Base-by-base conservation (phyloP, 2,888 invertebrate species). In the Odontothrips loti region DNA sequence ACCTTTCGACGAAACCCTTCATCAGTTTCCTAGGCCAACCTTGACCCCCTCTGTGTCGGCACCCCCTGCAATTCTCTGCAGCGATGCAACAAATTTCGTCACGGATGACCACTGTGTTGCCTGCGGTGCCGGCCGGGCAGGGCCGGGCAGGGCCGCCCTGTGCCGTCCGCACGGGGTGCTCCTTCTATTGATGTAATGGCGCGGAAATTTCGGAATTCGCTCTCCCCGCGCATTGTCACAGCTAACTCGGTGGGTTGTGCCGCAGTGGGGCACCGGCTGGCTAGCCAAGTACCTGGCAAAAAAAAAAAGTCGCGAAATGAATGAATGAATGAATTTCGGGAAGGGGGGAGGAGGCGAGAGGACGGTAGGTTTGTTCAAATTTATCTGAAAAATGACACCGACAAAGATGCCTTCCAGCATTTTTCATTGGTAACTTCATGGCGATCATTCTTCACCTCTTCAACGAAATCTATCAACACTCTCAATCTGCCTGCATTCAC, bases 21-120 rank as follows among this genome's bases (percentile, higher is more conserved):
- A 43, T 43, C 34, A 43, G 2, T 43, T 43, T 6, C 34, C 34
- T 6, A 6, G 34, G 34, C 34, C 34, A 43, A 43, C 34, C 34
- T 43, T 43, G 34, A 43, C 34, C 34, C 34, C 34, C 34, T 43
- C 34, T 6, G 34, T 6, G 34, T 43, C 34, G 34, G 34, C 34
- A 43, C 34, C 34, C 34, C 34, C 34, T 43, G 34, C 34, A 43
- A 43, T 43, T 43, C 34, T 43, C 34, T 43, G 34, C 34, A 6
- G 6, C 34, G 34, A 43, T 43, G 34, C 34, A 43, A 43, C 58
- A 6, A n/a, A 58, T 58, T 75, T 27, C 68, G 68, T 27, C 27
- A 75, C 68, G 68, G 68, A 6, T 75, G 68, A 75, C 68, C 68
- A 75, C 27, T 75, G 68, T 75, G 68, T 75, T 75, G 68, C 68